phyloP scores from a whole-genome alignment of 1,140 invertebrate genomes.

The Radopholus similis region DNA sequence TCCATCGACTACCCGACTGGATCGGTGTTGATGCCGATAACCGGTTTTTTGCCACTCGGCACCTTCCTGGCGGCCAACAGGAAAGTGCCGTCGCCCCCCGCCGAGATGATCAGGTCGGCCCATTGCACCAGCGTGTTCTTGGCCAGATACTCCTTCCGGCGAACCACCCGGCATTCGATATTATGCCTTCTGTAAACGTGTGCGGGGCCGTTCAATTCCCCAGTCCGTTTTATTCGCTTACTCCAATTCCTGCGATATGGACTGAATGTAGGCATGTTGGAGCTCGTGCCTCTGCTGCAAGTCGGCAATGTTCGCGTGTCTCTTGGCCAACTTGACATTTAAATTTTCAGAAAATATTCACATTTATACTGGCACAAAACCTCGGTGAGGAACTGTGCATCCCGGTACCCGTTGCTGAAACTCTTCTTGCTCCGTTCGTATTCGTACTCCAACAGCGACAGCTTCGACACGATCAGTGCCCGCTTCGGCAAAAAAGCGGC shows the following conservation, averaged over 20 bases:
- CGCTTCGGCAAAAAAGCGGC: conserved; percentile 16
- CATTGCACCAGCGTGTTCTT: conserved; percentile 74
- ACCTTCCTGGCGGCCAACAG: conserved; percentile 84
- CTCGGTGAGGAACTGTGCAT: conserved; percentile 26
- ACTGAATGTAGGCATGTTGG: conserved; percentile 31
- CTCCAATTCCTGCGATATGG: conserved; percentile 40
- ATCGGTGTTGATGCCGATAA: conserved; percentile 97
- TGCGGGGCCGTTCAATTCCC: background rate
- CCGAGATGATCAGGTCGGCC: conserved; percentile 88
- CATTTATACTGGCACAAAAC: background rate
- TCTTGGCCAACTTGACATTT: conserved; percentile 26
- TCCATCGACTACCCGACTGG: conserved; percentile 66
- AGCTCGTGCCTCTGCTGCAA: conserved; percentile 42
- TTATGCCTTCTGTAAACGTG: conserved; percentile 40
- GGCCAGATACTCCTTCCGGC: conserved; percentile 39
- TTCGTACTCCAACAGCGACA: conserved; percentile 29
- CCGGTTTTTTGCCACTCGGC: conserved; percentile 71
- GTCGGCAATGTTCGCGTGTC: conserved; percentile 33
- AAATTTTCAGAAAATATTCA: conserved; percentile 22
- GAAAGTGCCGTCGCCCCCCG: conserved; percentile 97
- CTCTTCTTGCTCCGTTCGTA: conserved; percentile 20
- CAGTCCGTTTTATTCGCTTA: conserved; percentile 20
- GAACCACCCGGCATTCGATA: conserved; percentile 48
- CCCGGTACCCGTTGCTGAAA: conserved; percentile 1
- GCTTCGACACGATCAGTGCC: conserved; percentile 29